phyloP scores from a whole-genome alignment of 2,888 invertebrate species.

The Epinotia demarniana region DNA sequence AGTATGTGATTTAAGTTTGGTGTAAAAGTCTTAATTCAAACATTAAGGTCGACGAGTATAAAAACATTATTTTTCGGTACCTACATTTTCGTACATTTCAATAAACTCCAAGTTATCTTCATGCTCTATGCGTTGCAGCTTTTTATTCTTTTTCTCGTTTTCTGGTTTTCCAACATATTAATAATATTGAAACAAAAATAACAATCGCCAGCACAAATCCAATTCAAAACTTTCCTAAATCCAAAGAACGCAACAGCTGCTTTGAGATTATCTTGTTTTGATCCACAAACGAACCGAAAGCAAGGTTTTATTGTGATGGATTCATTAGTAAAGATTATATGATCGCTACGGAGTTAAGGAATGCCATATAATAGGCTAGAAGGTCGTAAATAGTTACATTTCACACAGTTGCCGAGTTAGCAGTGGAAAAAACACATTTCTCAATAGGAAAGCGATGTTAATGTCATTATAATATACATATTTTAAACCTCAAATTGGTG shows the following conservation, averaged over 20 bases:
- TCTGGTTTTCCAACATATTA: no score
- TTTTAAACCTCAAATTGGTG: neutral
- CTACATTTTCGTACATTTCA: no score
- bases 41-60: no score
- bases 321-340: slow-evolving; percentile 58
- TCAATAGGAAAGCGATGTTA: slow-evolving; percentile 16
- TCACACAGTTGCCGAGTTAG: slow-evolving; percentile 22
- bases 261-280: slow-evolving; percentile 44
- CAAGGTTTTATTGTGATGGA: slow-evolving; percentile 57
- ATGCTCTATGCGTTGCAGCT: no score
- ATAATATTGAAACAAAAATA: neutral
- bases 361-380: slow-evolving; percentile 47
- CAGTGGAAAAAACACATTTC: slow-evolving; percentile 15
- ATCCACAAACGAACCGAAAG: slow-evolving; percentile 33
- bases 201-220: neutral
- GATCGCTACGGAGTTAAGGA: slow-evolving; percentile 50
- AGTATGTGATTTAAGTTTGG: no score
- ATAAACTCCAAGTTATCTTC: no score
- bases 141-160: no score
- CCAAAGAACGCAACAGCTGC: slow-evolving; percentile 46
- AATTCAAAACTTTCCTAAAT: slow-evolving; percentile 24
- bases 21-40: no score
- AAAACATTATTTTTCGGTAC: no score
- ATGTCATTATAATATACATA: neutral
- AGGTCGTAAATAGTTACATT: slow-evolving; percentile 32